phyloP scores from a whole-genome alignment of 2,797 vertebrate species.

The Sardinella longiceps region DNA sequence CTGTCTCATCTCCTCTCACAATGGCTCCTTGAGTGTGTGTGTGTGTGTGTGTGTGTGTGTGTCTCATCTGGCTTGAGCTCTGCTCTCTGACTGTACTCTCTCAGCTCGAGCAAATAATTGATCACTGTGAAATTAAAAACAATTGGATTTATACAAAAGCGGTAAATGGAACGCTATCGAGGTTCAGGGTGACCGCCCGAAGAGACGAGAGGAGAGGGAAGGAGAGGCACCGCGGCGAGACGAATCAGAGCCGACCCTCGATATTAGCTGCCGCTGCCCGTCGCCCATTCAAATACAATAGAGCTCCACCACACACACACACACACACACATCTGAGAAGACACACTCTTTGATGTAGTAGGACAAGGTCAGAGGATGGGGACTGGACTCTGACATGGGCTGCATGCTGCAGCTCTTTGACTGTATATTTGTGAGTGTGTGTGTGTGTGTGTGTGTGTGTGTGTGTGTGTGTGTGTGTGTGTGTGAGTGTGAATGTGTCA shows the following conservation, averaged over 20 bases:
- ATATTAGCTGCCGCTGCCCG: background rate
- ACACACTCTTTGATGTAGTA: background rate
- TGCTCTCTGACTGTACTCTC: background rate
- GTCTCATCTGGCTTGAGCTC: background rate
- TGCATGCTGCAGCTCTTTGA: background rate
- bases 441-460: conserved; percentile 14
- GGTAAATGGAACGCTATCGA: conserved; percentile 65
- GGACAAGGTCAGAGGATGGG: background rate
- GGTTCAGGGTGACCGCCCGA: conserved; percentile 60
- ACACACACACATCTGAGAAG: background rate
- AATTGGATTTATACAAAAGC: conserved; percentile 72
- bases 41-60: too few species aligned
- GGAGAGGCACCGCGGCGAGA: background rate
- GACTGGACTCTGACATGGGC: background rate
- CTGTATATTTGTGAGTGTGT: background rate
- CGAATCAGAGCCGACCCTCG: background rate
- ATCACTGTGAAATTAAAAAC: conserved; percentile 73
- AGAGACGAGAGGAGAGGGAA: background rate
- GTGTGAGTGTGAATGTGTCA: too few species aligned
- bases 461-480: background rate
- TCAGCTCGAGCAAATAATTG: conserved; percentile 74
- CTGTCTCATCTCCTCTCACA: conserved; percentile 41
- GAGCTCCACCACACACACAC: background rate
- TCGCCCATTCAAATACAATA: background rate
- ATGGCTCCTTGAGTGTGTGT: background rate